A percentile compares a stretch with the other conserved stretches of the same genome.
Conservation (phyloP, 2,113 vertebrate species). For the Hypocryptadius cinnamomeus region DNA sequence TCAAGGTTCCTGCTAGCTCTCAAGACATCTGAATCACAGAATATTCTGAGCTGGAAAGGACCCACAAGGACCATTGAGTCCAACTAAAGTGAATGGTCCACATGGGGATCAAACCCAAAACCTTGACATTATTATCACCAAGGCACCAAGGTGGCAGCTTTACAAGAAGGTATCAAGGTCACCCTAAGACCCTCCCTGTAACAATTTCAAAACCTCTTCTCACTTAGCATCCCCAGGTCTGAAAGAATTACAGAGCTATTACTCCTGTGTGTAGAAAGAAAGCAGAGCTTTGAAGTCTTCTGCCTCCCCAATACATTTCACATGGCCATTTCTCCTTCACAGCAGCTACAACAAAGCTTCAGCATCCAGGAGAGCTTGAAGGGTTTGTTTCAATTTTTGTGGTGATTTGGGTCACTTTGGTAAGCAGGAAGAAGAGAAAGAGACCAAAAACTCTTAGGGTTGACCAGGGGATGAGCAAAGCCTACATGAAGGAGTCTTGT, state of each 20-base stretch:
- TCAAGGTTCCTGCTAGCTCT: background rate
- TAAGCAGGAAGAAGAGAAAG: background rate
- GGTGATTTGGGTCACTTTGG: background rate
- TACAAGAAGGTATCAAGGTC: background rate
- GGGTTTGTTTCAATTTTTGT: background rate
- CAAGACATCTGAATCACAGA: background rate
- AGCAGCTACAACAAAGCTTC: background rate
- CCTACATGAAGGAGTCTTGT: background rate
- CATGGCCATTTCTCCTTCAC: accelerated
- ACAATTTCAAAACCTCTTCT: background rate
- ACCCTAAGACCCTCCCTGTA: background rate
- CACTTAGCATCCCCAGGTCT: background rate
- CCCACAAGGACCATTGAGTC: background rate
- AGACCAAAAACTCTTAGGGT: background rate
- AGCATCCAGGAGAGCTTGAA: background rate
- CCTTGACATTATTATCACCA: background rate
- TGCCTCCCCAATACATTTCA: background rate
- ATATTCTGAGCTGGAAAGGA: background rate
- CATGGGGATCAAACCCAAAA: background rate
- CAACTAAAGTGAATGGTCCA: background rate
- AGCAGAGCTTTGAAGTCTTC: background rate
- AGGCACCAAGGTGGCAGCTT: background rate
- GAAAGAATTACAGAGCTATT: background rate
- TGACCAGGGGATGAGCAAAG: background rate
- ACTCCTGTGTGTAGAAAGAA: background rate